A percentile compares a stretch with the other conserved stretches of the same genome.
Evolutionary conservation across 2,888 invertebrate genomes (phyloP).

Genomic region (Sepioteuthis lessoniana): DNA sequence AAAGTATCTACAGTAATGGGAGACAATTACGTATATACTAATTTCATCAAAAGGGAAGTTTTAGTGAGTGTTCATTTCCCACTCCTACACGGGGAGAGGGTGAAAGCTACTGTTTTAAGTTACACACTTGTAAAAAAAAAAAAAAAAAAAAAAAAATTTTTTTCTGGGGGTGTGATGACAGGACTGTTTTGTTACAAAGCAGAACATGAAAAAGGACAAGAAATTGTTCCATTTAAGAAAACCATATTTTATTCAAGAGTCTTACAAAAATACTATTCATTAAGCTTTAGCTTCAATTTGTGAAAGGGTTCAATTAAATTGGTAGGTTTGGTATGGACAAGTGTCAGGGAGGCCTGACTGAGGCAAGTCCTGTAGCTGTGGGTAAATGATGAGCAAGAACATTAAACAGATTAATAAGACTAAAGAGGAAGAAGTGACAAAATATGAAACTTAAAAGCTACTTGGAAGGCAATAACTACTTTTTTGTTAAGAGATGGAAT

Average conservation of each 20-base stretch:
- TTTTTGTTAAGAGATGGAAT: not conserved
- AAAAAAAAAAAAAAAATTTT: too few relatives aligned
- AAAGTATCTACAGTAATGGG: too few relatives aligned
- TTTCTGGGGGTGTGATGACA: too few relatives aligned
- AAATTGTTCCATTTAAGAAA: too few relatives aligned
- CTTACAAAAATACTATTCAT: conserved; percentile 16
- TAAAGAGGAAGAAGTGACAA: not conserved
- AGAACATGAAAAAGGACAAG: too few relatives aligned
- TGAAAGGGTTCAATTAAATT: not conserved
- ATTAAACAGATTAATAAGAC: not conserved
- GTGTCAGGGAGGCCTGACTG: not conserved
- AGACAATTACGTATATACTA: too few relatives aligned
- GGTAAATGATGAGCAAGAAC: not conserved
- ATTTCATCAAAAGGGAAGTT: too few relatives aligned
- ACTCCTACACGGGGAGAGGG: too few relatives aligned
- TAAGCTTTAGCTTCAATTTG: not conserved
- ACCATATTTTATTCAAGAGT: not conserved
- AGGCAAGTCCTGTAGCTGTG: not conserved
- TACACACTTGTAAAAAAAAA: too few relatives aligned
- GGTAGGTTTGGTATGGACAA: not conserved
- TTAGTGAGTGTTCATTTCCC: too few relatives aligned
- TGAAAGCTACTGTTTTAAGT: too few relatives aligned
- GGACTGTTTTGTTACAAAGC: too few relatives aligned
- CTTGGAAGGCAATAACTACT: not conserved
- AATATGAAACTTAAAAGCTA: not conserved